phyloP scores from a whole-genome alignment of 2,888 invertebrate species.

The Onthophagus sagittarius region DNA sequence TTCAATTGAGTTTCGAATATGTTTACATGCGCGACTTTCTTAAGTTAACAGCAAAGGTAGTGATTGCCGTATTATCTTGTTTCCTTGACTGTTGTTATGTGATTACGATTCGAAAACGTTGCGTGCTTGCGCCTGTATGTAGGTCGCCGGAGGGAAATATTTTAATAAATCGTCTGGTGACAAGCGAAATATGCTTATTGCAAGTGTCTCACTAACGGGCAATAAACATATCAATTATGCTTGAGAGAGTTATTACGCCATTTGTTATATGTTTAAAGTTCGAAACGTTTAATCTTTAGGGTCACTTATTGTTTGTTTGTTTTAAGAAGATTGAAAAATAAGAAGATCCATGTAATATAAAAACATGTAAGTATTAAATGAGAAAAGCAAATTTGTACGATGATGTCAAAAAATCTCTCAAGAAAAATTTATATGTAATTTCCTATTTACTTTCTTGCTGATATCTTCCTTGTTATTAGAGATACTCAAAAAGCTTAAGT shows the following conservation, averaged over 20 bases:
- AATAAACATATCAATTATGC: not conserved
- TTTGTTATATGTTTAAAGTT: not conserved
- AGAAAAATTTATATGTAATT: too few relatives aligned
- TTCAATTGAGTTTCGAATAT: too few relatives aligned
- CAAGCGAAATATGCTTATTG: not conserved
- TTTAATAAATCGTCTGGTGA: not conserved
- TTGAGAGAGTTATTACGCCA: not conserved
- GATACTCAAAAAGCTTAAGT: too few relatives aligned
- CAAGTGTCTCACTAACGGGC: not conserved
- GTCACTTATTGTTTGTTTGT: too few relatives aligned
- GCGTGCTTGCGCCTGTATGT: not conserved
- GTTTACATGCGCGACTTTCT: not conserved
- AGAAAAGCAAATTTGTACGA: too few relatives aligned
- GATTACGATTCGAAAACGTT: not conserved
- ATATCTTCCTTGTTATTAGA: too few relatives aligned
- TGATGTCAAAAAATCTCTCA: too few relatives aligned
- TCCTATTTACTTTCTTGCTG: too few relatives aligned
- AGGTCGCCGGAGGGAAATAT: not conserved
- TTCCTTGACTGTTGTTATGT: not conserved
- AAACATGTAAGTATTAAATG: too few relatives aligned
- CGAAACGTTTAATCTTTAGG: not conserved
- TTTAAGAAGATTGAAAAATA: too few relatives aligned
- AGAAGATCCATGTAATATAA: too few relatives aligned
- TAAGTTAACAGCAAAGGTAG: not conserved
- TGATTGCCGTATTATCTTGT: not conserved